These are phyloP conservation scores for Tipula unca DNA, from an alignment of 2,888 invertebrate genomes.

Conservation along the genomic window DNA sequence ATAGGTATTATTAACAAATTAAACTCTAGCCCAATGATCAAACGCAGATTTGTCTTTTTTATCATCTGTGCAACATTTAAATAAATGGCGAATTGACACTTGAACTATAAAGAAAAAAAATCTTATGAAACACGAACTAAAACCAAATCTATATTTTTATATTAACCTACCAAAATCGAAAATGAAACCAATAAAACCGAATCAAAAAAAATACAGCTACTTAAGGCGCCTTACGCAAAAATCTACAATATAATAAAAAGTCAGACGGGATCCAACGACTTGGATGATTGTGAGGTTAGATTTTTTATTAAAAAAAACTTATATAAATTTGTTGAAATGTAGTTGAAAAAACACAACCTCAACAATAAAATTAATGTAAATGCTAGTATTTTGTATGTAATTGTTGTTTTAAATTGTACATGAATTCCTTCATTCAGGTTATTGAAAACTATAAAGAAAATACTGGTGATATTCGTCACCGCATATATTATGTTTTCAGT, in stretches of 20 bases:
- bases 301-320: slow-evolving; percentile 25
- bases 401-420: background rate
- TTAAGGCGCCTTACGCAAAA: slow-evolving; percentile 95
- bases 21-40: no score
- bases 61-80: background rate
- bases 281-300: slow-evolving; percentile 51
- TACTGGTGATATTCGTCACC: background rate
- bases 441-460: background rate
- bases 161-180: background rate
- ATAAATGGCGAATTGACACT: background rate
- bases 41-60: background rate
- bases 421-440: slow-evolving; percentile 14
- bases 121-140: background rate
- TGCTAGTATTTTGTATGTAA: background rate
- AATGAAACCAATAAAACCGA: background rate
- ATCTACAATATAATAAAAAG: slow-evolving; percentile 94
- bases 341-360: slow-evolving; percentile 14
- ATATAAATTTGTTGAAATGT: background rate
- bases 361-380: background rate
- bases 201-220: slow-evolving; percentile 51
- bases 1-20: no score
- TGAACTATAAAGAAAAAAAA: background rate
- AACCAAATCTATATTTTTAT: slow-evolving; percentile 21
- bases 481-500: background rate
- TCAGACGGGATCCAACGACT: slow-evolving; percentile 69